Evolutionary conservation across 2,888 invertebrate species (phyloP), one percentile per base, ranked within the genome.

Genomic region (Buathra laborator): DNA sequence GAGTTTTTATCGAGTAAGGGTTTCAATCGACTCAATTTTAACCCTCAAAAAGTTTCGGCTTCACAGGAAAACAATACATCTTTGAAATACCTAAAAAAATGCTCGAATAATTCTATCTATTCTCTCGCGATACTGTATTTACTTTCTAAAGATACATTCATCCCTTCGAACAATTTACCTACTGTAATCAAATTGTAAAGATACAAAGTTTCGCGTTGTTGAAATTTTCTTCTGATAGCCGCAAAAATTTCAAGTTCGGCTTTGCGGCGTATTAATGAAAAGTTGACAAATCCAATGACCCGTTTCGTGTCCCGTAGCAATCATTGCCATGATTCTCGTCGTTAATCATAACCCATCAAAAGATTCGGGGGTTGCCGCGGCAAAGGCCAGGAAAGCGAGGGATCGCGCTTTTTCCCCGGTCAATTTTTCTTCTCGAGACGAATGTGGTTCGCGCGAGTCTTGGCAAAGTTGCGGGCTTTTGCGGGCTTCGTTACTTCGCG

Each of bases 351-450:
- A 81, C 24, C 80, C 43, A 24, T 24, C 56, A 24, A 4, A 16
- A 56, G 56, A 48, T 24, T 24, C 19, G 64, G 12, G 12, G 64
- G n/a, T 66, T 14, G n/a, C n/a, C 10, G 70, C 51, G 16, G 16
- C 43, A 14, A 51, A 43, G 67, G 14, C 48, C 51, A 66, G 76
- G 46, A 86, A 76, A n/a, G 64, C 64, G 46, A 32, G 75, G 64
- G 68, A 78, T 67, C 10, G 43, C 43, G 24, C 46, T 51, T 79
- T 85, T 76, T 75, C 79, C 67, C 24, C 53, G 66, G 67, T 66
- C 86, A 86, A 77, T 86, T 86, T 86, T 86, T 86, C 78, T 84
- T 78, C 48, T 19, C 79, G 66, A 85, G 81, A 84, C 81, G 72
- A 67, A 84, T 77, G 78, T 75, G 70, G 53, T 51, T n/a, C 67